A percentile compares a stretch with the other conserved stretches of the same genome.
These are phyloP conservation scores for Nycticryphes semicollaris DNA, from an alignment of 2,113 vertebrate genomes.

Conservation along the genomic window DNA sequence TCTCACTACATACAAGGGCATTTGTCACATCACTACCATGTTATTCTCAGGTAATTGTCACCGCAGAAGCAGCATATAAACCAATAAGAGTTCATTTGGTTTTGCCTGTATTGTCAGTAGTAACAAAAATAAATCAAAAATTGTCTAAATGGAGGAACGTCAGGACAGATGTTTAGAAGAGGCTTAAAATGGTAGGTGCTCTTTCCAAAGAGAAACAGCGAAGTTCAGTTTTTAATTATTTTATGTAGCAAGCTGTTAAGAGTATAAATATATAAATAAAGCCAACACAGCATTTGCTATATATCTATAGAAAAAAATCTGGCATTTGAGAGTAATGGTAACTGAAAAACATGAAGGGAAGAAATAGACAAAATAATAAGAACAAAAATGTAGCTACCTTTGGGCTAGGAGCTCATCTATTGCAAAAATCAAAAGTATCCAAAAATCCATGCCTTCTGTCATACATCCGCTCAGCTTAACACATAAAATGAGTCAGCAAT, in stretches of 20 bases:
- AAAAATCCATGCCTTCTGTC: background rate
- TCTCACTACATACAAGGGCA: background rate
- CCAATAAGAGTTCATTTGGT: background rate
- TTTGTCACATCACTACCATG: slow-evolving; percentile 7
- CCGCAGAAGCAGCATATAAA: background rate
- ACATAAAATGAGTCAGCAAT: background rate
- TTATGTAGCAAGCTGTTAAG: background rate
- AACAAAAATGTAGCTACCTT: background rate
- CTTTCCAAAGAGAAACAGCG: background rate
- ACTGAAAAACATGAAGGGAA: background rate
- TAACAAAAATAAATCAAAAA: background rate
- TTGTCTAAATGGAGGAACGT: background rate
- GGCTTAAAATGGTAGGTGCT: background rate
- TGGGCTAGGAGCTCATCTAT: background rate
- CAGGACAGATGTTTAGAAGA: background rate
- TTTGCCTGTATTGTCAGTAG: background rate
- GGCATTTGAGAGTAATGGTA: background rate
- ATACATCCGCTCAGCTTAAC: background rate
- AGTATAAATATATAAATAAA: background rate
- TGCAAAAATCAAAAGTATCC: background rate
- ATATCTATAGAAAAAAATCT: background rate
- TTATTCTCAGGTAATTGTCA: slow-evolving; percentile 12
- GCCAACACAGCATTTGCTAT: background rate
- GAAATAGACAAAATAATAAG: background rate
- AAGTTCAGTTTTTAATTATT: background rate